These are phyloP conservation scores for Aleiodes testaceus DNA, from an alignment of 2,888 invertebrate species.

Conservation along the genomic window DNA sequence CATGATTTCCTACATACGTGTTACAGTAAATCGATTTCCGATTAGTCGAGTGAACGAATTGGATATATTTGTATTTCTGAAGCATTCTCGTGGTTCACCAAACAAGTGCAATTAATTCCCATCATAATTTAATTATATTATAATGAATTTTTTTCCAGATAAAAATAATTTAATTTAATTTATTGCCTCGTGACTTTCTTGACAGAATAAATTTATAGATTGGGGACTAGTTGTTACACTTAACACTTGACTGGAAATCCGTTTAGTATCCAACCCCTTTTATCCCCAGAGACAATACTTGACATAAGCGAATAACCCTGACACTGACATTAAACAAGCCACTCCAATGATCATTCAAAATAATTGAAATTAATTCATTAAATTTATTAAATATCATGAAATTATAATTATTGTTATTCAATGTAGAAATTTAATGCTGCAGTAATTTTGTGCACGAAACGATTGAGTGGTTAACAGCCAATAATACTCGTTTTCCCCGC, in stretches of 20 bases:
- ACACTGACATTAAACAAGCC: not conserved
- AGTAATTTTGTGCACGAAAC: conserved; percentile 8
- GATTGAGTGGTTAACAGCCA: conserved; percentile 38
- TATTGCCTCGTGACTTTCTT: conserved; percentile 33
- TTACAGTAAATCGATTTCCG: conserved; percentile 59
- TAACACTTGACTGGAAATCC: conserved; percentile 62
- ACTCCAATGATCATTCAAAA: not conserved
- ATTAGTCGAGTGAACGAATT: conserved; percentile 52
- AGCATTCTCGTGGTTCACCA: conserved; percentile 29
- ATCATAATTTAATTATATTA: conserved; percentile 24
- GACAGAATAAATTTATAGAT: conserved; percentile 50
- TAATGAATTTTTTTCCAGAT: conserved; percentile 30
- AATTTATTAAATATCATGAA: no score
- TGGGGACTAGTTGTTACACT: conserved; percentile 61
- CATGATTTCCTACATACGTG: conserved; percentile 19
- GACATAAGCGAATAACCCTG: conserved; percentile 30
- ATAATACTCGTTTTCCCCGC: conserved; percentile 41
- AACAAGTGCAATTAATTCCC: conserved; percentile 36
- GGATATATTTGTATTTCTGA: conserved; percentile 28
- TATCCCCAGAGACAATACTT: conserved; percentile 42
- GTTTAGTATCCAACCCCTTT: conserved; percentile 41
- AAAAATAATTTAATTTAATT: not conserved
- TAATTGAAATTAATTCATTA: no score
- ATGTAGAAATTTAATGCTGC: not conserved
- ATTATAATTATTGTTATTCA: conserved; percentile 16